phyloP scores from a whole-genome alignment of 2,888 invertebrate genomes.

The Euphydryas editha region DNA sequence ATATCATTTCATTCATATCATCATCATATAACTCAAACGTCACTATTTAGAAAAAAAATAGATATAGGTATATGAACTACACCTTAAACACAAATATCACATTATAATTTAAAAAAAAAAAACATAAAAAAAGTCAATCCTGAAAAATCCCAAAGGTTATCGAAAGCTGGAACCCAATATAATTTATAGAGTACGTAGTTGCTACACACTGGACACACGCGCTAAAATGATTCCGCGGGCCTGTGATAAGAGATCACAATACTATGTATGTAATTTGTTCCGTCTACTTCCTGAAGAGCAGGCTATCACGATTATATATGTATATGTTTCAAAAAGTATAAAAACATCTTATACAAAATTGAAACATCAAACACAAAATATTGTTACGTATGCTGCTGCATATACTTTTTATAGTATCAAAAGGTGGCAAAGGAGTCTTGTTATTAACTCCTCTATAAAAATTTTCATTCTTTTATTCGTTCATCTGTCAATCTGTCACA shows the following conservation, averaged over 20 bases:
- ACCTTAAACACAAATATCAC: neutral
- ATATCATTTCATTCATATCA: too few relatives aligned
- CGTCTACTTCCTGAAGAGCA: constrained; percentile 23
- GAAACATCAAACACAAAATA: neutral
- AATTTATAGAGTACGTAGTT: constrained; percentile 50
- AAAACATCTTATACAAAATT: neutral
- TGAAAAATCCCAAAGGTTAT: constrained; percentile 47
- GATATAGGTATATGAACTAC: neutral
- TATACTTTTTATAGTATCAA: too few relatives aligned
- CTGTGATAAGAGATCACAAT: constrained; percentile 47
- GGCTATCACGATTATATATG: neutral
- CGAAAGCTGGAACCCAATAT: constrained; percentile 45
- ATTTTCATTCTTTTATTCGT: too few relatives aligned
- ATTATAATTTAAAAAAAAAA: neutral
- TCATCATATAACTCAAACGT: too few relatives aligned
- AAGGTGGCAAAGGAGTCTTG: too few relatives aligned
- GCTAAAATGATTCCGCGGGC: constrained; percentile 52
- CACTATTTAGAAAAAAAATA: neutral
- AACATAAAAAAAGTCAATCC: constrained; percentile 6
- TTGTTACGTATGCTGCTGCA: neutral
- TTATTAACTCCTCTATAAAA: too few relatives aligned
- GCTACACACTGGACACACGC: constrained; percentile 49
- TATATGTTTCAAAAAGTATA: neutral
- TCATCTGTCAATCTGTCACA: too few relatives aligned
- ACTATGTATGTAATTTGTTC: constrained; percentile 36